These are phyloP conservation scores for Megastigmus dorsalis DNA, from an alignment of 2,888 invertebrate genomes.

Conservation along the genomic window DNA sequence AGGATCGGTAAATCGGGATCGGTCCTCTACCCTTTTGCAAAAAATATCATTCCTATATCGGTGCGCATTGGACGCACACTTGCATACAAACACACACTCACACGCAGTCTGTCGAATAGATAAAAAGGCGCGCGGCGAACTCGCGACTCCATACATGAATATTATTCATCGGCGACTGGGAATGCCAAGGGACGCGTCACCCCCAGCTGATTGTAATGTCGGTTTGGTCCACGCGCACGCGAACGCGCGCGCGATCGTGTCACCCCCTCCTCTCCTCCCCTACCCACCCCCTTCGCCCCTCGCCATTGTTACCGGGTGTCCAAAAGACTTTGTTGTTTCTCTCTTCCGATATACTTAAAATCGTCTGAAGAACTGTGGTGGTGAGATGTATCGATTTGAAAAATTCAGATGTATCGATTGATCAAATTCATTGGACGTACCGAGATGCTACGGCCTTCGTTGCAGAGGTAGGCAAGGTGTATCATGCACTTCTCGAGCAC, in stretches of 20 bases:
- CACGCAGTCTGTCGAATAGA: constrained; percentile 34
- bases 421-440: too few species aligned
- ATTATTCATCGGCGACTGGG: constrained; percentile 11
- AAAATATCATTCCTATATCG: constrained; percentile 33
- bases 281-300: too few species aligned
- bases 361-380: too few species aligned
- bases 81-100: too few species aligned
- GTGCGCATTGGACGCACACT: background rate
- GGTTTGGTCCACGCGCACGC: constrained; percentile 44
- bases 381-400: too few species aligned
- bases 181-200: background rate
- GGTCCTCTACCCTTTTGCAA: constrained; percentile 32
- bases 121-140: constrained; percentile 27
- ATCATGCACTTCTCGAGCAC: background rate
- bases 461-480: background rate
- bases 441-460: background rate
- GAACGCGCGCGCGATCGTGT: background rate
- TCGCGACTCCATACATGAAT: background rate
- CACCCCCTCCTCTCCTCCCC: too few species aligned
- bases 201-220: constrained; percentile 30
- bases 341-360: too few species aligned
- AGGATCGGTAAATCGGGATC: too few species aligned
- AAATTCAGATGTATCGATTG: too few species aligned
- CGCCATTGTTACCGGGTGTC: too few species aligned
- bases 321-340: too few species aligned